Conservation (phyloP, 2,113 vertebrate genomes). For the Salvelinus sp. region DNA sequence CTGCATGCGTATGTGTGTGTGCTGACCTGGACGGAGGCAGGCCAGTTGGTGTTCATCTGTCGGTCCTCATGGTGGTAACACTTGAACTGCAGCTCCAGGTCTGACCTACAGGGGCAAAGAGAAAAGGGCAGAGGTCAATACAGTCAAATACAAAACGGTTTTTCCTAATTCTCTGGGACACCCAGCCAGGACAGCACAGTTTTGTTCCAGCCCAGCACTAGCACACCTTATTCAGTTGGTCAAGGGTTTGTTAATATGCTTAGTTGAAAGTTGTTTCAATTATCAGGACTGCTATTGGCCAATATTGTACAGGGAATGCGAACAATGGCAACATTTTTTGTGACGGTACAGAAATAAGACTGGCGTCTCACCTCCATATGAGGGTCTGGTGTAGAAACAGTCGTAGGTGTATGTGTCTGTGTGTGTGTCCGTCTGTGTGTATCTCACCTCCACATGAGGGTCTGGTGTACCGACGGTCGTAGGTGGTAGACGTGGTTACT, state of each 20-base stretch:
- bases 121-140: neutral
- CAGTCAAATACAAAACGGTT: neutral
- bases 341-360: too few species aligned
- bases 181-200: too few species aligned
- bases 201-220: too few species aligned
- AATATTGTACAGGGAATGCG: too few species aligned
- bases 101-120: slow-evolving; percentile 77
- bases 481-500: slow-evolving; percentile 99
- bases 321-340: too few species aligned
- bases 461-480: slow-evolving; percentile 96
- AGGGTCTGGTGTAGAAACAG: slow-evolving; percentile 97
- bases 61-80: slow-evolving; percentile 99
- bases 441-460: slow-evolving; percentile 95
- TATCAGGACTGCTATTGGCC: too few species aligned
- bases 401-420: slow-evolving; percentile 76
- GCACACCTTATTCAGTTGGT: too few species aligned
- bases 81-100: slow-evolving; percentile 98
- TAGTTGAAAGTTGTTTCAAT: too few species aligned
- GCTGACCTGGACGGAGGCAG: slow-evolving; percentile 94
- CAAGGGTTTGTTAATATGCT: too few species aligned
- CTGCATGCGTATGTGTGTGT: slow-evolving; percentile 52
- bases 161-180: neutral
- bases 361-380: slow-evolving; percentile 89
- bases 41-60: slow-evolving; percentile 99
- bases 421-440: too few species aligned